Conservation (phyloP, 2,888 invertebrate species). For the Drosophila kuntzei region DNA sequence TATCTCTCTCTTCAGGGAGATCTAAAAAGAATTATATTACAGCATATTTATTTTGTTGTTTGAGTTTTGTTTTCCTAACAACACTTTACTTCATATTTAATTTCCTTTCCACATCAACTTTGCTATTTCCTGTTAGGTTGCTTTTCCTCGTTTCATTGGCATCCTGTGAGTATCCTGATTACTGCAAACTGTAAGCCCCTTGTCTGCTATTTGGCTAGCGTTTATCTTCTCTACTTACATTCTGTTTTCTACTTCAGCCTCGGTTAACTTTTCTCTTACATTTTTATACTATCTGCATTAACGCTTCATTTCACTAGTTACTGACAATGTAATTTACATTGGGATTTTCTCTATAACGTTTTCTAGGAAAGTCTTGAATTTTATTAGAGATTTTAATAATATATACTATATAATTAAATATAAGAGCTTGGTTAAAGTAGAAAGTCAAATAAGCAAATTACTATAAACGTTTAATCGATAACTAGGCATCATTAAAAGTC, state of each 20-base stretch:
- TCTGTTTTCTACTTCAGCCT: background rate
- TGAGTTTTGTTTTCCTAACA: slow-evolving; percentile 5
- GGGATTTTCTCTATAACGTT: background rate
- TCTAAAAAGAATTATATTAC: slow-evolving; percentile 24
- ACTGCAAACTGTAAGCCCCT: slow-evolving; percentile 1
- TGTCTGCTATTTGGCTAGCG: background rate
- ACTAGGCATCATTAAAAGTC: slow-evolving; percentile 1
- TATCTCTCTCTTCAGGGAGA: background rate
- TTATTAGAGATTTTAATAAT: background rate
- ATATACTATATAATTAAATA: background rate
- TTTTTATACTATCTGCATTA: background rate
- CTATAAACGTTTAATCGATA: slow-evolving; percentile 16
- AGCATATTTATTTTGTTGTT: slow-evolving; percentile 7
- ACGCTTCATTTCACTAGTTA: background rate
- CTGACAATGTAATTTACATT: background rate
- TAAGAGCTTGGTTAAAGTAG: background rate
- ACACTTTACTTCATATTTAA: slow-evolving; percentile 30
- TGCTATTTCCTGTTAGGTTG: slow-evolving; percentile 9
- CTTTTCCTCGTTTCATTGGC: slow-evolving; percentile 6
- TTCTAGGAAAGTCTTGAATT: background rate
- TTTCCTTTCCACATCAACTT: slow-evolving; percentile 43
- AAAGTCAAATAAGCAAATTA: slow-evolving; percentile 13
- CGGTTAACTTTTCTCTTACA: background rate
- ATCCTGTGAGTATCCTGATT: slow-evolving; percentile 15
- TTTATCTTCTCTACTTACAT: slow-evolving; percentile 1